Evolutionary conservation across 2,888 invertebrate species (phyloP).

Genomic region (Cephus sareptanus): DNA sequence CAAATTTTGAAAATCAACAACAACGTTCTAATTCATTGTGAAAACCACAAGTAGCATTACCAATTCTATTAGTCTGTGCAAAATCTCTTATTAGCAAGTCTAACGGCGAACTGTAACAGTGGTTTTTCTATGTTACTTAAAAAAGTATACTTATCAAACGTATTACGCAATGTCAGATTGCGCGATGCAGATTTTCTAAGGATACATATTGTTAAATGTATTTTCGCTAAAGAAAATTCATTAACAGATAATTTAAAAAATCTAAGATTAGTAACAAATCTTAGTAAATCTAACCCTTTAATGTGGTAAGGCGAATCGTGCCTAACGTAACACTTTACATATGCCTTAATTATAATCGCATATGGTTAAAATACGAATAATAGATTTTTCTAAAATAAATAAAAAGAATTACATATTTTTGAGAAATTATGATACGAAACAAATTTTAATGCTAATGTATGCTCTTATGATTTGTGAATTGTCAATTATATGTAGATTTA

Average conservation of each 20-base stretch:
- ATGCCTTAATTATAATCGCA: no score
- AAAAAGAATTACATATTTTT: not conserved
- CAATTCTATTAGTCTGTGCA: not conserved
- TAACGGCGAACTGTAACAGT: not conserved
- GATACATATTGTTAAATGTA: not conserved
- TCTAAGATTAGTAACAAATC: not conserved
- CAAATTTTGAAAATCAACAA: not conserved
- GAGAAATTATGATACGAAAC: not conserved
- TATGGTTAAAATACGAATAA: no score
- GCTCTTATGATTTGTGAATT: not conserved
- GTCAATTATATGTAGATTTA: not conserved
- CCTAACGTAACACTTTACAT: no score
- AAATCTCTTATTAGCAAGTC: not conserved
- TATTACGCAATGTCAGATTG: not conserved
- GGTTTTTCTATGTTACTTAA: not conserved
- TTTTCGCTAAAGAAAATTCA: not conserved
- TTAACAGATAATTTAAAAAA: not conserved
- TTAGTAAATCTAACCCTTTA: no score
- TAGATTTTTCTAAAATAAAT: no score
- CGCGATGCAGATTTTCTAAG: not conserved
- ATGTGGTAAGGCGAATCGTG: no score
- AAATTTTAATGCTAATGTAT: not conserved
- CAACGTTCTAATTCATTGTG: not conserved
- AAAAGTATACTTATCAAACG: not conserved
- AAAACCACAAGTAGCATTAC: not conserved